Percentiles rank a stretch among this genome's conserved stretches.
Evolutionary conservation across 2,888 invertebrate genomes (phyloP).

Genomic region (Eristalis arbustorum): DNA sequence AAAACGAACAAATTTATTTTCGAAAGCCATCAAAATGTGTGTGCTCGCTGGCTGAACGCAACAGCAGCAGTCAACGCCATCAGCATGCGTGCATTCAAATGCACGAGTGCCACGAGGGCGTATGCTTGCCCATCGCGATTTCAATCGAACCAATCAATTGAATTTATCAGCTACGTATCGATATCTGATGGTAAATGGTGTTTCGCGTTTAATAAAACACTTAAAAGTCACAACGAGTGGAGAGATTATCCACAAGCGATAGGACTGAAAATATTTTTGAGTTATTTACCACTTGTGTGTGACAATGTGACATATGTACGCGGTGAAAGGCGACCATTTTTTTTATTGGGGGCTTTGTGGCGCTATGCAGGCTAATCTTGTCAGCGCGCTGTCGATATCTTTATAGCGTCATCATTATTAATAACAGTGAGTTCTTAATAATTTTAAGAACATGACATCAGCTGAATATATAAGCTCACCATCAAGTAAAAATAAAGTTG

Average conservation of each 20-base stretch:
- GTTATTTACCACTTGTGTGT: constrained; percentile 38
- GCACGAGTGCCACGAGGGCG: neutral
- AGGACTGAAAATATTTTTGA: constrained; percentile 25
- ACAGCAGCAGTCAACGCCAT: neutral
- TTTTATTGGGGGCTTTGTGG: constrained; percentile 26
- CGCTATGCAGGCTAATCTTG: constrained; percentile 53
- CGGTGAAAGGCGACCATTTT: neutral
- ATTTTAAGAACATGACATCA: constrained; percentile 61
- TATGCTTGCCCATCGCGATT: neutral
- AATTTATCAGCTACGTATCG: neutral
- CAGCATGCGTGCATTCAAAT: neutral
- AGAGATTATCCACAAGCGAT: constrained; percentile 33
- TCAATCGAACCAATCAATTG: neutral
- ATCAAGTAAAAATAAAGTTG: constrained; percentile 19
- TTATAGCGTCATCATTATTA: constrained; percentile 61
- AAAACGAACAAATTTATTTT: neutral
- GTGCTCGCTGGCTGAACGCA: neutral
- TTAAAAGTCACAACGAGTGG: constrained; percentile 20
- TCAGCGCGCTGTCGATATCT: constrained; percentile 27
- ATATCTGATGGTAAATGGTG: neutral
- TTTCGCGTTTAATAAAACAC: constrained; percentile 5
- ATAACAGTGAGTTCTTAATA: constrained; percentile 51
- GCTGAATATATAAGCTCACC: constrained; percentile 30
- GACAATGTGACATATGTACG: constrained; percentile 9
- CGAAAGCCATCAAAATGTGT: neutral